These are phyloP conservation scores for Hemicrepidius hirtus DNA, from an alignment of 2,888 invertebrate genomes.

Conservation along the genomic window DNA sequence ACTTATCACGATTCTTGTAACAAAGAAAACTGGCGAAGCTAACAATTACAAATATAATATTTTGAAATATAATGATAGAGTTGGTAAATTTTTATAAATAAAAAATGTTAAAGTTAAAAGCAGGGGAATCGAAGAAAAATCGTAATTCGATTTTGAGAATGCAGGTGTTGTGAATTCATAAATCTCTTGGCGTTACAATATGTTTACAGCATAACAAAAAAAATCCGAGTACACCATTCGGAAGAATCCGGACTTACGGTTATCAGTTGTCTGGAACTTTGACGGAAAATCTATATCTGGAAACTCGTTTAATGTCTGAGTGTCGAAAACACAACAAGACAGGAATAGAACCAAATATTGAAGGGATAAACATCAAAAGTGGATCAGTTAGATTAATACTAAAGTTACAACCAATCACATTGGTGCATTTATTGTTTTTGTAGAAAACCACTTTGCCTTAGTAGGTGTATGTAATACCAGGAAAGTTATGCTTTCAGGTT, in stretches of 20 bases:
- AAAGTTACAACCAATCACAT: background rate
- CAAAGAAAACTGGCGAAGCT: background rate
- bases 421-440: too few relatives aligned
- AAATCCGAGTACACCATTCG: conserved; percentile 20
- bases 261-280: conserved; percentile 26
- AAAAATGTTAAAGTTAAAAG: background rate
- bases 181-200: background rate
- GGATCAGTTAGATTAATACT: background rate
- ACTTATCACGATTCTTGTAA: conserved; percentile 10
- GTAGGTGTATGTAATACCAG: too few relatives aligned
- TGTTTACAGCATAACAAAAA: conserved; percentile 27
- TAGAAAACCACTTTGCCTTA: too few relatives aligned
- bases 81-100: too few relatives aligned
- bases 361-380: conserved; percentile 10
- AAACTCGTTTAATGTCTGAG: conserved; percentile 31
- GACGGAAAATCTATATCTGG: conserved; percentile 29
- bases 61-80: too few relatives aligned
- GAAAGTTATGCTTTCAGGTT: too few relatives aligned
- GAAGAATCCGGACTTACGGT: conserved; percentile 13
- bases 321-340: conserved; percentile 15
- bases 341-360: background rate
- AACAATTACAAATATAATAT: background rate
- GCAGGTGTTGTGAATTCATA: background rate
- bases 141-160: background rate
- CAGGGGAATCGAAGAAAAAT: too few relatives aligned